Conservation (phyloP, 2,797 vertebrate genomes). For the Pteronotus mesoamericanus region DNA sequence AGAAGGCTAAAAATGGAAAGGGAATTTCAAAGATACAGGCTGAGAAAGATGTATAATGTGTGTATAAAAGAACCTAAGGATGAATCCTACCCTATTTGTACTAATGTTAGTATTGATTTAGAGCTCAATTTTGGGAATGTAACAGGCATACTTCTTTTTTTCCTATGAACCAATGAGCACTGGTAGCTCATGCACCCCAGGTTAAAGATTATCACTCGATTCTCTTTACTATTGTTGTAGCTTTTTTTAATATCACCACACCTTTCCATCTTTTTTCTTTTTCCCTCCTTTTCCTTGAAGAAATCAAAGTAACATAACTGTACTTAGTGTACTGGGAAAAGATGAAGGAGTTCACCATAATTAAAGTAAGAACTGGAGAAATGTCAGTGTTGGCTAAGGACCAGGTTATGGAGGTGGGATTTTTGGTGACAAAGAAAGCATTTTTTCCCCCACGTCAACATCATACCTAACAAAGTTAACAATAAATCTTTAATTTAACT, state of each 20-base stretch:
- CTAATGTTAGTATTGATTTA: background rate
- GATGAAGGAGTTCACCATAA: background rate
- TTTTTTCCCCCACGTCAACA: background rate
- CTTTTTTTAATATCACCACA: background rate
- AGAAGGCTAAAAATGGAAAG: background rate
- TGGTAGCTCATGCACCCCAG: background rate
- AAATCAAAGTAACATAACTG: background rate
- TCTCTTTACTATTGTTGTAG: background rate
- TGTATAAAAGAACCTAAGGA: background rate
- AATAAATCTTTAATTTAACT: background rate
- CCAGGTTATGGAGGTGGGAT: background rate
- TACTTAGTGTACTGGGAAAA: background rate
- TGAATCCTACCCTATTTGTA: background rate
- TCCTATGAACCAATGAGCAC: background rate
- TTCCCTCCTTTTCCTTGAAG: background rate
- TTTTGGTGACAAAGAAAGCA: background rate
- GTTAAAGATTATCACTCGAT: background rate
- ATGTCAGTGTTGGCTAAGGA: background rate
- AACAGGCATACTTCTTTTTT: background rate
- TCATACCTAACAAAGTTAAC: background rate
- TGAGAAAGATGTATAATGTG: background rate
- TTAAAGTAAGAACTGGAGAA: background rate
- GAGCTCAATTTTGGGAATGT: background rate
- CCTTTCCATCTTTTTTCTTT: rapidly evolving
- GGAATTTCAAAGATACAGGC: background rate